A percentile compares a stretch with the other conserved stretches of the same genome.
phyloP scores from a whole-genome alignment of 2,888 invertebrate species.

The Tubulanus polymorphus region DNA sequence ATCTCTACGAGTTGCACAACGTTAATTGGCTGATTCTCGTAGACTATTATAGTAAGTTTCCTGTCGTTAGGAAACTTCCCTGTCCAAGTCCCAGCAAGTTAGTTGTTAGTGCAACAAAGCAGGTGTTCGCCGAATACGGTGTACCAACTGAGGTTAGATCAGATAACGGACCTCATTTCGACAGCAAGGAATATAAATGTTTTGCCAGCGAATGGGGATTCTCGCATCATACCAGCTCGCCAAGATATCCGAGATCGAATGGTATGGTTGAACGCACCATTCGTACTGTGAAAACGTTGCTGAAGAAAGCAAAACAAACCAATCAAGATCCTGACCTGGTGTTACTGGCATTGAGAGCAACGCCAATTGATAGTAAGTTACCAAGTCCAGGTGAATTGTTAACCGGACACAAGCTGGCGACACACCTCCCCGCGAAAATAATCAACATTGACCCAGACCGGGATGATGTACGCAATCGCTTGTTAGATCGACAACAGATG shows the following conservation, averaged over 20 bases:
- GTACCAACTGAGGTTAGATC: not conserved
- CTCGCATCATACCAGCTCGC: not conserved
- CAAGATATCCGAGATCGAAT: not conserved
- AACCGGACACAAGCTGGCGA: not conserved
- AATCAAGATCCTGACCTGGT: not conserved
- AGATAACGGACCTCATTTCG: not conserved
- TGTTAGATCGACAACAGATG: not conserved
- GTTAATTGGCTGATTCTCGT: not conserved
- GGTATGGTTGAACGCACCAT: not conserved
- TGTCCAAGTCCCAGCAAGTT: not conserved
- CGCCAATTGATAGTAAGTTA: not conserved
- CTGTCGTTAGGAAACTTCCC: not conserved
- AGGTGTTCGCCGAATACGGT: not conserved
- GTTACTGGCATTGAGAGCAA: not conserved
- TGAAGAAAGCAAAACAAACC: not conserved
- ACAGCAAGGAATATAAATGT: not conserved
- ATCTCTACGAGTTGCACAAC: not conserved
- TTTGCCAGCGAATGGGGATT: not conserved
- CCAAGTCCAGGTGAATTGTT: not conserved
- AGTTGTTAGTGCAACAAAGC: not conserved
- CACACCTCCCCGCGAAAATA: not conserved
- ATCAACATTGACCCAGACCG: not conserved
- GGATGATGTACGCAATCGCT: not conserved
- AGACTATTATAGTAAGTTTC: slow-evolving; percentile 1
- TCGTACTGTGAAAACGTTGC: not conserved